Base-by-base conservation (phyloP, 2,797 vertebrate species). In the Agapornis canus region DNA sequence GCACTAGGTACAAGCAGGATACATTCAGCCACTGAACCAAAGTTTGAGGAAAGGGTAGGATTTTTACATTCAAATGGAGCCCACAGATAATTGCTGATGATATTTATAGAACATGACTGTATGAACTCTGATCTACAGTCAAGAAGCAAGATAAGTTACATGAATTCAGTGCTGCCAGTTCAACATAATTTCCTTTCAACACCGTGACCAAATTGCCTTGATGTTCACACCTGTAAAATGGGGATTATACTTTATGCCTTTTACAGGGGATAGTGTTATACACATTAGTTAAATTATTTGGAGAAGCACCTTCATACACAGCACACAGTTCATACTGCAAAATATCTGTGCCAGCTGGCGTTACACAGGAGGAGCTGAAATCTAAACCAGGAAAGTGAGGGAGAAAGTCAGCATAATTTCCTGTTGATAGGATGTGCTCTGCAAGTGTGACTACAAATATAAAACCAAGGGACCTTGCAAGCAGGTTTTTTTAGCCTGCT, bases 171-270 rank as follows among this genome's bases (percentile, higher is more conserved):
- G 70, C 85, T 32, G 18, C 26, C 11, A 91, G 65, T 59, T 52
- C 40, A 76, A 79, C 76, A 93, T 86, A 47, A 92, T 94, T 94
- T 86, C 87, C 66, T 94, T 92, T 95, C 89, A 94, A 94, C 79
- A 94, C 87, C 82, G 35, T 1, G 22, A 82, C 68, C 77, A 88
- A 94, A 91, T 83, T 51, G 59, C 90, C 70, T 91, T 75, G 59
- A 56, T 66, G 82, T 94, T 92, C 48, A 73, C 91, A 95, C 60
- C 77, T 86, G 89, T 60, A 71, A 73, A 92, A 83, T 10, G 37
- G 25, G 57, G 70, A 80, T 83, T 86, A 86, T 20, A 59, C 56
- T 86, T 83, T 91, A 79, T 60, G 56, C 51, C 80, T 94, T 90
- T 96, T 73, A 69, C 60, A 84, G 45, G 48, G 63, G 35, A 81